Conservation (phyloP, 2,888 invertebrate genomes). For the Synergus japonicus region DNA sequence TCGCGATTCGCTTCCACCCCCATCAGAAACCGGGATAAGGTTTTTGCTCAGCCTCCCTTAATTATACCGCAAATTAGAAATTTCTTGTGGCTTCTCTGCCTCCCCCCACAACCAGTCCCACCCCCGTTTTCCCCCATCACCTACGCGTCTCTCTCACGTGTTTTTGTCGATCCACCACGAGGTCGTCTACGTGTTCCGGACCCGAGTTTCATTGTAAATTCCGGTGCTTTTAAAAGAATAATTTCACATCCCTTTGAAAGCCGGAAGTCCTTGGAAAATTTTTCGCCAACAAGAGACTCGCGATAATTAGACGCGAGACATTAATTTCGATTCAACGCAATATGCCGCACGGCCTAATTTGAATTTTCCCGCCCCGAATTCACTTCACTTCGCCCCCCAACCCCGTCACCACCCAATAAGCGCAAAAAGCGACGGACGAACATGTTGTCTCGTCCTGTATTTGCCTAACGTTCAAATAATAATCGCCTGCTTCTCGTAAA, state of each 20-base stretch:
- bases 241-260: neutral
- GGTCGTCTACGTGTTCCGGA: slow-evolving; percentile 55
- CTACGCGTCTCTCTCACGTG: slow-evolving; percentile 58
- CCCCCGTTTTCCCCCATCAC: slow-evolving; percentile 24
- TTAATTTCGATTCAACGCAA: slow-evolving; percentile 76
- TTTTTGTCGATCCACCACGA: slow-evolving; percentile 68
- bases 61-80: slow-evolving; percentile 77
- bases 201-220: slow-evolving; percentile 56
- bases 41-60: slow-evolving; percentile 75
- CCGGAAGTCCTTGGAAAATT: neutral
- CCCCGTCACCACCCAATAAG: slow-evolving; percentile 2
- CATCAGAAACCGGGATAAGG: slow-evolving; percentile 68
- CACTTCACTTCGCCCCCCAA: neutral
- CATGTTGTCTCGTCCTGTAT: slow-evolving; percentile 68
- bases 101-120: slow-evolving; percentile 25
- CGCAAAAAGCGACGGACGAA: slow-evolving; percentile 68
- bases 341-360: slow-evolving; percentile 75
- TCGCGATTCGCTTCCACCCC: slow-evolving; percentile 69
- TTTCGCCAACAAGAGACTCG: slow-evolving; percentile 45
- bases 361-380: slow-evolving; percentile 69
- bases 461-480: slow-evolving; percentile 76
- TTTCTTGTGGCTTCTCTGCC: slow-evolving; percentile 67
- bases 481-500: slow-evolving; percentile 61
- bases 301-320: slow-evolving; percentile 74
- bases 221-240: slow-evolving; percentile 33